phyloP scores from a whole-genome alignment of 1,140 invertebrate genomes.

The Palaemon carinicauda region DNA sequence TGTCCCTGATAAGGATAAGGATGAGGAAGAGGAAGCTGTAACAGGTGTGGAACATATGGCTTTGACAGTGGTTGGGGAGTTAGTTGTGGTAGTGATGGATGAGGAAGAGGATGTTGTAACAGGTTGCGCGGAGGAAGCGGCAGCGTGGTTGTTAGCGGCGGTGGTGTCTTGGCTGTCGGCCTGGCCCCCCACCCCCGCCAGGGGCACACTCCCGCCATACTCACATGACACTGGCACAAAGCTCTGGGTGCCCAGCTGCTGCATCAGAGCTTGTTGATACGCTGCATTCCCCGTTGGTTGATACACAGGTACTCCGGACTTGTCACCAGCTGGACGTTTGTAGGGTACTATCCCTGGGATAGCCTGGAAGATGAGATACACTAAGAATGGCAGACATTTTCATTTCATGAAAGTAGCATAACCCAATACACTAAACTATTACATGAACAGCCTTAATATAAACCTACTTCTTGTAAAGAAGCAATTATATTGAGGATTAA shows the following conservation, averaged over 20 bases:
- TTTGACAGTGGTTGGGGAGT: slow-evolving; percentile 52
- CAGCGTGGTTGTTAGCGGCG: slow-evolving; percentile 55
- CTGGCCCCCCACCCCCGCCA: slow-evolving; percentile 60
- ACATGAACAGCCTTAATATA: no score
- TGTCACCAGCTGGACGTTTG: slow-evolving; percentile 92
- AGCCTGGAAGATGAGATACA: slow-evolving; percentile 71
- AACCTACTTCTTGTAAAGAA: no score
- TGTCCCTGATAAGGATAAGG: slow-evolving; percentile 50
- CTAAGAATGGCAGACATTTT: slow-evolving; percentile 1
- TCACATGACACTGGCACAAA: slow-evolving; percentile 70
- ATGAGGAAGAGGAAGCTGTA: slow-evolving; percentile 41
- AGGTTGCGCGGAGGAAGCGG: slow-evolving; percentile 63
- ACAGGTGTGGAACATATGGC: slow-evolving; percentile 47
- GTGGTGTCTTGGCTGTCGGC: slow-evolving; percentile 63
- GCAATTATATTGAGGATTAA: no score
- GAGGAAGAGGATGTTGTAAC: slow-evolving; percentile 58
- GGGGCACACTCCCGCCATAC: slow-evolving; percentile 60
- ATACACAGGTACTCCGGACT: slow-evolving; percentile 94
- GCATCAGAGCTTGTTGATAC: slow-evolving; percentile 90
- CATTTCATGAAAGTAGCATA: no score
- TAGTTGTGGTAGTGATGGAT: slow-evolving; percentile 56
- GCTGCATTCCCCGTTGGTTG: slow-evolving; percentile 78
- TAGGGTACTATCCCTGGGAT: slow-evolving; percentile 93
- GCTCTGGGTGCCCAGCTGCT: slow-evolving; percentile 82
- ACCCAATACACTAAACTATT: no score